Percentiles rank a stretch among this genome's conserved stretches.
Evolutionary conservation across 2,888 invertebrate species (phyloP).

Genomic region (Dorcus parallelipipedus): DNA sequence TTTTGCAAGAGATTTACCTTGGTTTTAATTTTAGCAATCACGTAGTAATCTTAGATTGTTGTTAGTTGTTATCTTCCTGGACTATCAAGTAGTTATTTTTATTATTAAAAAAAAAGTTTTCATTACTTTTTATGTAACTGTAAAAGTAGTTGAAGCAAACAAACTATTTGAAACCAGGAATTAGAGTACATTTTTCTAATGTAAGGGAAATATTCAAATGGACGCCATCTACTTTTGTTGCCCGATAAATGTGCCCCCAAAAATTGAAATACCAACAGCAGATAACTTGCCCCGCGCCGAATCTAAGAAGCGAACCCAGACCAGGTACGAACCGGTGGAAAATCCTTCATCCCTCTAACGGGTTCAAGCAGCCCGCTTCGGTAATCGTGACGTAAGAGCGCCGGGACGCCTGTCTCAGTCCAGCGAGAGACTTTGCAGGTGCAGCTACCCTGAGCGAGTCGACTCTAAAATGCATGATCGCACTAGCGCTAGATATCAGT

Average conservation of each 20-base stretch:
- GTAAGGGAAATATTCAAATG: neutral
- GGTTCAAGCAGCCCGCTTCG: slow-evolving; percentile 13
- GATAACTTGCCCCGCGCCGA: neutral
- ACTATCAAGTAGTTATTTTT: too few relatives aligned
- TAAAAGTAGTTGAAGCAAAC: neutral
- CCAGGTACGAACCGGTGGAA: slow-evolving; percentile 11
- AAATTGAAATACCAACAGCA: neutral
- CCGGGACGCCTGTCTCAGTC: slow-evolving; percentile 37
- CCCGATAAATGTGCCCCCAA: neutral
- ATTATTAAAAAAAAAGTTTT: too few relatives aligned
- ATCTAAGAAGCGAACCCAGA: slow-evolving; percentile 22
- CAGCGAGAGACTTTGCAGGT: slow-evolving; percentile 30
- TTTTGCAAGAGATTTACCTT: neutral
- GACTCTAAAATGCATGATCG: slow-evolving; percentile 33
- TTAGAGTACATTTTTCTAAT: neutral
- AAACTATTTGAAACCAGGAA: neutral
- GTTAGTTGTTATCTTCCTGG: too few relatives aligned
- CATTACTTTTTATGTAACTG: too few relatives aligned
- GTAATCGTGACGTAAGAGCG: slow-evolving; percentile 36
- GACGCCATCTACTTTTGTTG: neutral
- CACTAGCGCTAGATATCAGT: slow-evolving; percentile 28
- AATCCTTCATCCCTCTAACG: neutral
- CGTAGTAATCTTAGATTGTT: too few relatives aligned
- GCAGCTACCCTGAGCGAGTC: slow-evolving; percentile 20
- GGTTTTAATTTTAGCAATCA: too few relatives aligned